Evolutionary conservation across 2,888 invertebrate species (phyloP).

Genomic region (Kryphioiulus occultus): DNA sequence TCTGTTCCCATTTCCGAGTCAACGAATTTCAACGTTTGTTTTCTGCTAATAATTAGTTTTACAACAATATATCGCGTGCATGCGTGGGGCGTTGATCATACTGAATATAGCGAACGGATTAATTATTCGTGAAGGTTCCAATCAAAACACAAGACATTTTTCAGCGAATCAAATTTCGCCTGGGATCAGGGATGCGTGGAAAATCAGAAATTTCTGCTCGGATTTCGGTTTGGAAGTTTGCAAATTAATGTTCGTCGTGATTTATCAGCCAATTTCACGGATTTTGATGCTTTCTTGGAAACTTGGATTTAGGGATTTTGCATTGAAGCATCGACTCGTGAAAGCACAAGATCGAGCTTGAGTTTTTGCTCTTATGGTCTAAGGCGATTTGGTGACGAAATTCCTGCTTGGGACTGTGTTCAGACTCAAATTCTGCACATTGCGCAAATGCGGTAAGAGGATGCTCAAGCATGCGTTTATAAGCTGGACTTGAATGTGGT

Average conservation of each 20-base stretch:
- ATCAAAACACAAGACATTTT: neutral
- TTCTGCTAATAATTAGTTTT: neutral
- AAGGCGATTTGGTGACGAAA: too few relatives aligned
- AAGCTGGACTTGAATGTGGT: too few relatives aligned
- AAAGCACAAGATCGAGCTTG: too few relatives aligned
- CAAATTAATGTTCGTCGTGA: neutral
- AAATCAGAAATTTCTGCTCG: neutral
- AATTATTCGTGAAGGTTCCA: neutral
- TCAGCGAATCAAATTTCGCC: neutral
- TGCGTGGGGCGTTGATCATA: neutral
- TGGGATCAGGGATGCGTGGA: neutral
- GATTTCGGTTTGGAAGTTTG: neutral
- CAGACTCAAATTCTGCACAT: too few relatives aligned
- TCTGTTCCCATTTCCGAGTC: neutral
- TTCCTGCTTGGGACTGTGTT: too few relatives aligned
- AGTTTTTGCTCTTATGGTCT: too few relatives aligned
- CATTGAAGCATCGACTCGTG: too few relatives aligned
- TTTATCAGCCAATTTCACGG: neutral
- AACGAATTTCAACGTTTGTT: conserved; percentile 7
- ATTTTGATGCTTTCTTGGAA: neutral
- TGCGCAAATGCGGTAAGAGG: too few relatives aligned
- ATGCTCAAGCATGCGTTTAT: too few relatives aligned
- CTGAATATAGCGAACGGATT: neutral
- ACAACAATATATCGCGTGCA: conserved; percentile 1
- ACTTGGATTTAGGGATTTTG: neutral